phyloP scores from a whole-genome alignment of 2,797 vertebrate genomes.

The Neolamprologus multifasciatus region DNA sequence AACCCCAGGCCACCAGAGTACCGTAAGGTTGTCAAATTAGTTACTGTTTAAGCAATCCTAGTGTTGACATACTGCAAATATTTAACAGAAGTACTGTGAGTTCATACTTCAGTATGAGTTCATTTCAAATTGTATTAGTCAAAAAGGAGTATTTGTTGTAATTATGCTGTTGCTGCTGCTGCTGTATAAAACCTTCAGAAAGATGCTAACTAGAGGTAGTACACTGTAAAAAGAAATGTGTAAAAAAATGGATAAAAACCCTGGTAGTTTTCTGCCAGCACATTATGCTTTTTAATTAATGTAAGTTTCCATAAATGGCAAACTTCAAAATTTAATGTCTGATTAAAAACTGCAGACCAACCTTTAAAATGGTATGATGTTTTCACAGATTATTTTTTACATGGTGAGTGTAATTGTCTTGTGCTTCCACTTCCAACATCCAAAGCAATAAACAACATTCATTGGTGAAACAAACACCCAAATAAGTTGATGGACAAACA shows the following conservation, averaged over 20 bases:
- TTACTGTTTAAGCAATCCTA: not conserved
- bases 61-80: not conserved
- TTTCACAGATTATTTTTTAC: not conserved
- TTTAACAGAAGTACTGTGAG: not conserved
- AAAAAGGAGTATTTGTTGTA: not conserved
- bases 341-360: not conserved
- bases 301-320: not conserved
- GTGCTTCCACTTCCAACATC: not conserved
- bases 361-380: not conserved
- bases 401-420: not conserved
- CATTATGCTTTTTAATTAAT: not conserved
- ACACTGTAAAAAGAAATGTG: not conserved
- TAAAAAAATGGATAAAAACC: not conserved
- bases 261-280: not conserved
- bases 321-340: not conserved
- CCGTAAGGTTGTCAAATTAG: not conserved
- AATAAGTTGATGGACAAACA: conserved; percentile 49
- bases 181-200: not conserved
- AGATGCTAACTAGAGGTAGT: not conserved
- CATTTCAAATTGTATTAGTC: not conserved
- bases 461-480: conserved; percentile 51
- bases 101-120: not conserved
- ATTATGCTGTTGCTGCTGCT: not conserved
- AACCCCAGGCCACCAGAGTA: not conserved
- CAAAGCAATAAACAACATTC: conserved; percentile 36